Percentiles rank a stretch among this genome's conserved stretches.
Evolutionary conservation across 2,797 vertebrate species (phyloP).

Genomic region (Chanos chanos): DNA sequence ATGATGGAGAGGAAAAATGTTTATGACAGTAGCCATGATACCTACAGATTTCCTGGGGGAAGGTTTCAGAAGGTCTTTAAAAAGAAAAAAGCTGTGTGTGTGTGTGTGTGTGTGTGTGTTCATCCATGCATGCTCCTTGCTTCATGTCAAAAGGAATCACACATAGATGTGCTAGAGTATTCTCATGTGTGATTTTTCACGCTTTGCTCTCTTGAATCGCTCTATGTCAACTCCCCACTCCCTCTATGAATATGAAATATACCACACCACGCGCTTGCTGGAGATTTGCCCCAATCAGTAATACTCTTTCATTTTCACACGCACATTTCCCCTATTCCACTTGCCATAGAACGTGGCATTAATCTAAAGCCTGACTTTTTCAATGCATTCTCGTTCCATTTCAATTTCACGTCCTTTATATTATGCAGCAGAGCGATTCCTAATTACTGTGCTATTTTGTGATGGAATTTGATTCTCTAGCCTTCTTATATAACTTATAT

Average conservation of each 20-base stretch:
- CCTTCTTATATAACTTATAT: conserved; percentile 42
- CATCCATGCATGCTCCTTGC: not conserved
- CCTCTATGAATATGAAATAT: conserved; percentile 26
- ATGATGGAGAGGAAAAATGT: no score
- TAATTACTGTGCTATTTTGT: not conserved
- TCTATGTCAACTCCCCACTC: not conserved
- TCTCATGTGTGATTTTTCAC: not conserved
- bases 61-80: no score
- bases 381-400: conserved; percentile 9
- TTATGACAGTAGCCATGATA: no score
- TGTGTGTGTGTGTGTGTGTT: not conserved
- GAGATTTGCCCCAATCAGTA: conserved; percentile 4
- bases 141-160: not conserved
- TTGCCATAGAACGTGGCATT: conserved; percentile 15
- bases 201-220: not conserved
- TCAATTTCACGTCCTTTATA: no score
- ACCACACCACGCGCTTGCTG: not conserved
- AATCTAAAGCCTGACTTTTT: conserved; percentile 29
- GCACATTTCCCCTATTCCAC: not conserved
- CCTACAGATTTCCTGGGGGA: no score
- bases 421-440: no score
- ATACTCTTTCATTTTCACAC: not conserved
- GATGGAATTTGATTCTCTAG: conserved; percentile 37
- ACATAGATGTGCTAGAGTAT: no score
- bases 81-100: not conserved